phyloP scores from a whole-genome alignment of 2,113 vertebrate genomes.

The Physeter macrocephalus region DNA sequence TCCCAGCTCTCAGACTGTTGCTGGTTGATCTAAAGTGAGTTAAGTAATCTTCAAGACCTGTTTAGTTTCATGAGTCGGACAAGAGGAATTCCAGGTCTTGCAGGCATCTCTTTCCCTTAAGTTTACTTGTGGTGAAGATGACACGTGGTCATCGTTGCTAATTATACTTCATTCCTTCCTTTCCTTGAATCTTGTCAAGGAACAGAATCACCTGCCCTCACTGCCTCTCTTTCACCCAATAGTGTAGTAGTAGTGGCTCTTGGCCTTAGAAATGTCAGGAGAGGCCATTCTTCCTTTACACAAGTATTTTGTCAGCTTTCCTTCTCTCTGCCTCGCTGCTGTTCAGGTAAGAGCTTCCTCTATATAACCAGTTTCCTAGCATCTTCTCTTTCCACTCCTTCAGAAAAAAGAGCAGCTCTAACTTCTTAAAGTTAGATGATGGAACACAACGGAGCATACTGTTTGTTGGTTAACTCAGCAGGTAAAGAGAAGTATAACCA shows the following conservation, averaged over 20 bases:
- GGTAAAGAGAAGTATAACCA: not conserved
- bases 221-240: not conserved
- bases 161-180: not conserved
- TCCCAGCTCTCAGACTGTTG: not conserved
- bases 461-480: not conserved
- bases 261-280: not conserved
- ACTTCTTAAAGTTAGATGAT: slow-evolving; percentile 60
- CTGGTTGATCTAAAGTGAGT: not conserved
- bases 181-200: not conserved
- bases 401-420: slow-evolving; percentile 38
- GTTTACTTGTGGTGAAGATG: not conserved
- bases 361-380: not conserved
- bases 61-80: not conserved
- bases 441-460: not conserved
- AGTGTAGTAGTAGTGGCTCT: not conserved
- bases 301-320: not conserved
- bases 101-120: not conserved
- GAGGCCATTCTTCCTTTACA: not conserved
- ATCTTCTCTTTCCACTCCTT: not conserved
- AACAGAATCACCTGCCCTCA: not conserved
- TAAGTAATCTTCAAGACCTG: not conserved
- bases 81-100: not conserved
- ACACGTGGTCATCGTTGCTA: not conserved
- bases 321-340: not conserved
- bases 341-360: not conserved